A percentile compares a stretch with the other conserved stretches of the same genome.
These are phyloP conservation scores for Leptoclinus maculatus DNA, from an alignment of 2,797 vertebrate species.

Conservation along the genomic window DNA sequence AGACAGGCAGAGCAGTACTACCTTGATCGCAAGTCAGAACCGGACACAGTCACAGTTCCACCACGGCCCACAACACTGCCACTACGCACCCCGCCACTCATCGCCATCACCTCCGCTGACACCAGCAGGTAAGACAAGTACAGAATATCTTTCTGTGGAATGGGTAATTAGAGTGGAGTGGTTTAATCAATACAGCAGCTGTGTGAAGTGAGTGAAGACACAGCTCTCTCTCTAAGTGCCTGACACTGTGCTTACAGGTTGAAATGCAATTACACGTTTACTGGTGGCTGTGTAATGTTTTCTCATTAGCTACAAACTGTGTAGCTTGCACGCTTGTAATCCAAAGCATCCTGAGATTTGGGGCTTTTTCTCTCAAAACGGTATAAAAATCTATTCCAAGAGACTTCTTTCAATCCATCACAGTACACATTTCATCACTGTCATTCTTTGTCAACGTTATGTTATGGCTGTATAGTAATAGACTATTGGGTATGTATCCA, in stretches of 20 bases:
- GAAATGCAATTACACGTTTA: conserved; percentile 13
- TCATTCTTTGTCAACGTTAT: not conserved
- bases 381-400: not conserved
- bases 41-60: conserved; percentile 84
- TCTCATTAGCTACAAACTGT: not conserved
- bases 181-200: conserved; percentile 35
- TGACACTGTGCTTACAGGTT: conserved; percentile 5
- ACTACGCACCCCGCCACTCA: conserved; percentile 90
- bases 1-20: conserved; percentile 93
- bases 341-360: not conserved
- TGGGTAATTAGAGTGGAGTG: conserved; percentile 22
- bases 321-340: not conserved
- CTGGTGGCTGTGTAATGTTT: not conserved
- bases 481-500: not conserved
- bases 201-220: conserved; percentile 25
- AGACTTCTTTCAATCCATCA: not conserved
- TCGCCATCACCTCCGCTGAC: conserved; percentile 94
- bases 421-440: not conserved
- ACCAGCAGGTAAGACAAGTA: conserved; percentile 86
- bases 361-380: not conserved
- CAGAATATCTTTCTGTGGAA: conserved; percentile 20
- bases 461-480: not conserved
- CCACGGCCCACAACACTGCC: conserved; percentile 91
- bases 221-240: not conserved
- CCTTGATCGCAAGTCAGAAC: conserved; percentile 87